Base-by-base conservation (phyloP, 2,797 vertebrate genomes). In the Sardinella longiceps region DNA sequence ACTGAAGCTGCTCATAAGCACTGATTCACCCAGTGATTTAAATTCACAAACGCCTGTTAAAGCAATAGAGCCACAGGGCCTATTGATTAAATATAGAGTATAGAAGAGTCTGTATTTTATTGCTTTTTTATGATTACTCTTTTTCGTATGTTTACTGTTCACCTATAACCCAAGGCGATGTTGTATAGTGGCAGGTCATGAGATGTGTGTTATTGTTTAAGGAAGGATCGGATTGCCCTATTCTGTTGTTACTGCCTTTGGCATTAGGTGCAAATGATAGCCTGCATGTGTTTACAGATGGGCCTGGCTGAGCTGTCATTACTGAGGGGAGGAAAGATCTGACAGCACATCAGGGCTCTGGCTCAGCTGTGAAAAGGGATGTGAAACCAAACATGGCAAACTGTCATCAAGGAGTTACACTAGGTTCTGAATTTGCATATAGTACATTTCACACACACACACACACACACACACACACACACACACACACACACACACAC, bases 181-280 rank as follows among this genome's bases (percentile, higher is more conserved):
- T 3, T 66, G 28, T 70, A 30, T 15, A 37, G 63, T 12, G 20
- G 70, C 70, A 43, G 37, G 37, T 77, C 18, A 25, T n/a, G 56
- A 74, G 66, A 74, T 30, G 33, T 37, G 15, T 70, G 12, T 30
- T 30, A 15, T 74, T 15, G 15, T 3, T 3, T 30, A 37, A 74
- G 37, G 33, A 43, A 37, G 70, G 70, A 39, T 77, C 37, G 20
- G 33, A 77, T 70, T 77, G 37, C 70, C 66, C 37, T 23, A 18
- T 43, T 77, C 70, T 39, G 18, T 77, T 77, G 15, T 43, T 77
- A 20, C 70, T 43, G 33, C 37, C 33, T 43, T 37, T 20, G 70
- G 70, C 37, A 43, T 77, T 37, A 43, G 70, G 37, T 43, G 70
- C 70, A 77, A 43, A 77, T 37, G 33, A 77, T 77, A 77, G 6